phyloP scores from a whole-genome alignment of 2,888 invertebrate species.

The Pollenia amentaria region DNA sequence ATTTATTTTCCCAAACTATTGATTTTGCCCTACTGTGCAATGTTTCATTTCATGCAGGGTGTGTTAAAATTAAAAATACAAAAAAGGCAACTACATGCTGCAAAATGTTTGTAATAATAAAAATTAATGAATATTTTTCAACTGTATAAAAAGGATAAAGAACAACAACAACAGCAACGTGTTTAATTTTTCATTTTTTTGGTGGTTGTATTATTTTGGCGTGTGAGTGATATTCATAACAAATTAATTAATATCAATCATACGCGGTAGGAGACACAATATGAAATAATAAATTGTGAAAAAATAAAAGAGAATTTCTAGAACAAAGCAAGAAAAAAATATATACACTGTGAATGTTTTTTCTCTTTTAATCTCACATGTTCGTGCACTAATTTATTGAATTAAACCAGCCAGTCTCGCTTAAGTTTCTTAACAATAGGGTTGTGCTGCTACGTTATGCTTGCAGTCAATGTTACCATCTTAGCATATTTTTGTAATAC shows the following conservation, averaged over 20 bases:
- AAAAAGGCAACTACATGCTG: slow-evolving; percentile 10
- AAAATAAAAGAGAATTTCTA: background rate
- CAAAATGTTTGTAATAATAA: background rate
- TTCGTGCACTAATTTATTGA: no score
- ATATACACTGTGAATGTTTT: no score
- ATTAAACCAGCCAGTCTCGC: no score
- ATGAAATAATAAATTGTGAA: background rate
- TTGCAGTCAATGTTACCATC: no score
- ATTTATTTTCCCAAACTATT: no score
- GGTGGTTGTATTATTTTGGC: background rate
- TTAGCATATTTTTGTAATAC: no score
- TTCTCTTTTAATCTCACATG: no score
- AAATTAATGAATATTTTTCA: slow-evolving; percentile 48
- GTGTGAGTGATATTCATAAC: slow-evolving; percentile 8
- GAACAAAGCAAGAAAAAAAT: no score
- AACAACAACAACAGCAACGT: slow-evolving; percentile 14
- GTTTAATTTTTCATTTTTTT: slow-evolving; percentile 37
- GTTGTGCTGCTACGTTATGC: no score
- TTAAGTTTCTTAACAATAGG: no score
- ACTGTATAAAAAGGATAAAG: background rate
- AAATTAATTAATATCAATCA: slow-evolving; percentile 52
- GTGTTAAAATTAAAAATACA: slow-evolving; percentile 54
- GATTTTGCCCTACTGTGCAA: no score
- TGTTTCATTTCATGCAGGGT: slow-evolving; percentile 23
- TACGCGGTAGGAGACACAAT: background rate